Conservation (phyloP, 2,888 invertebrate species). For the Aspidiotus rigidus region DNA sequence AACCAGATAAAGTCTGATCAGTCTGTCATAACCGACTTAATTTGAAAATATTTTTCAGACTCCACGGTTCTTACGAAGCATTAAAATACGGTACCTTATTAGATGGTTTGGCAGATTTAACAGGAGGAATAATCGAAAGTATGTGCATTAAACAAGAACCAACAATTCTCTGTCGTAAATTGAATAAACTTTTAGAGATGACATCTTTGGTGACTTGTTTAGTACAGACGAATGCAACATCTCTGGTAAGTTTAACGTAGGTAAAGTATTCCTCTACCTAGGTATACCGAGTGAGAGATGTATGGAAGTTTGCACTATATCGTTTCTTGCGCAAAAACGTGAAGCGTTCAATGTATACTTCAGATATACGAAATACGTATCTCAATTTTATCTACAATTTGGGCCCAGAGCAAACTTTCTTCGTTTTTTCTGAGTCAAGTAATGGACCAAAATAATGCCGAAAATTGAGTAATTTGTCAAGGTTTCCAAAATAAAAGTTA, state of each 20-base stretch:
- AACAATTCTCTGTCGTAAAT: constrained; percentile 56
- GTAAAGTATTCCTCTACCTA: background rate
- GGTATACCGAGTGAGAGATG: background rate
- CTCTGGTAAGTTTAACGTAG: background rate
- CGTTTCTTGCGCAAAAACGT: too few relatives aligned
- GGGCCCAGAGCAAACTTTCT: too few relatives aligned
- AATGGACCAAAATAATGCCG: too few relatives aligned
- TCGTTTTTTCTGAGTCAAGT: too few relatives aligned
- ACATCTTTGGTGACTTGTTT: constrained; percentile 77
- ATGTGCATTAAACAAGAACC: constrained; percentile 62
- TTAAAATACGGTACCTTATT: constrained; percentile 81
- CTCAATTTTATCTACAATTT: too few relatives aligned
- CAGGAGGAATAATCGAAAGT: constrained; percentile 80
- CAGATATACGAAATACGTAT: too few relatives aligned
- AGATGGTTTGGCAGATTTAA: constrained; percentile 78
- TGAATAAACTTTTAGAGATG: constrained; percentile 64
- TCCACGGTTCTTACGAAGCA: constrained; percentile 88
- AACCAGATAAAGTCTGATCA: constrained; percentile 5
- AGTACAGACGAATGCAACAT: constrained; percentile 44
- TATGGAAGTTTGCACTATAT: too few relatives aligned
- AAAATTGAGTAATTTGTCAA: too few relatives aligned
- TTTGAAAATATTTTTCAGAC: constrained; percentile 46
- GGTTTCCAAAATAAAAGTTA: too few relatives aligned
- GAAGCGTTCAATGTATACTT: too few relatives aligned
- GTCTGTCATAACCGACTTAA: too few relatives aligned